Evolutionary conservation across 2,113 vertebrate genomes (phyloP), one percentile per base, ranked within the genome.

Genomic region (Benitochromis conjunctus): DNA sequence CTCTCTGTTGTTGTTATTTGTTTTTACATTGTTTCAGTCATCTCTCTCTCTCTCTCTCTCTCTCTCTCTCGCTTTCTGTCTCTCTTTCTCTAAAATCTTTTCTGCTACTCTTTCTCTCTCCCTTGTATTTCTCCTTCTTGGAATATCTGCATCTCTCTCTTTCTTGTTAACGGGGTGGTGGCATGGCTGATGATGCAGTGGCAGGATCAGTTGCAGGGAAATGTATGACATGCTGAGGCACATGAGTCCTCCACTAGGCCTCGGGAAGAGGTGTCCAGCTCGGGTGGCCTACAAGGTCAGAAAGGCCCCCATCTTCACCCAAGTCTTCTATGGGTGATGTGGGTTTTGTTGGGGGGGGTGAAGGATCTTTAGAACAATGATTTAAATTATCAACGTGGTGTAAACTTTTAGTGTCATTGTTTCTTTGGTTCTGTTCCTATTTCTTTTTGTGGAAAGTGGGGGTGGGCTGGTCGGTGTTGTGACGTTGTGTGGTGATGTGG

Each of bases 221-320:
- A 98, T 99, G 98, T 98, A 98, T 97, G 97, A 98, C 97, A 98
- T 98, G 97, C 97, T 99, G 96, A 98, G 97, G 96, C 98, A 98
- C 95, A 99, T 99, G 97, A 97, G 97, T 95, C 98, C 98, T 78
- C 98, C 98, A 92, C 97, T 98, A 96, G 98, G 98, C 95, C 97
- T 99, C 90, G 98, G 98, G 96, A 98, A 98, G 97, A 98, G 98
- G 96, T 98, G 98, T 96, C 98, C 98, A 57, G 97, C 98, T 96
- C 97, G 97, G 95, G 97, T 98, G 96, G 98, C 98, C 92, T 98
- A 98, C 97, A 98, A 99, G 98, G 98, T 99, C 93, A 96, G 95
- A 97, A 97, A 96, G 94, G 94, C 92, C 90, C 94, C 86, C 84
- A 77, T 88, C 82, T 69, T 87, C 85, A 82, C 76, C 92, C n/a